Percentiles rank a stretch among this genome's conserved stretches.
Conservation (phyloP, 2,888 invertebrate genomes). For the Hydrotaea cyrtoneurina region DNA sequence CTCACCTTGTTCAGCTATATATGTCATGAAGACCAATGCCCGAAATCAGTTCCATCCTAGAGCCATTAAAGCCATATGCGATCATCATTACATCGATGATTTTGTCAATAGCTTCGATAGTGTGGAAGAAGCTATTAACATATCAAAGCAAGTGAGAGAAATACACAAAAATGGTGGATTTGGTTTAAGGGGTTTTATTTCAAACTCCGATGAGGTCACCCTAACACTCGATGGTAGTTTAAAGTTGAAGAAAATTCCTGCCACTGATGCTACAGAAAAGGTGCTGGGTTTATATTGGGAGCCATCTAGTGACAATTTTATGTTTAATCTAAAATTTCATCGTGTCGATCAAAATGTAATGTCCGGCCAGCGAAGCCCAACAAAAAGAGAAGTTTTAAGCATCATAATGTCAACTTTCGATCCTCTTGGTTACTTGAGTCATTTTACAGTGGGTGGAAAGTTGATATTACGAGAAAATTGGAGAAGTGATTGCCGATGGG, state of each 20-base stretch:
- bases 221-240: constrained; percentile 28
- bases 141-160: constrained; percentile 43
- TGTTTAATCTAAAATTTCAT: constrained; percentile 30
- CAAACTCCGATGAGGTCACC: constrained; percentile 49
- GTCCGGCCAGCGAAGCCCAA: constrained; percentile 4
- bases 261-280: constrained; percentile 4
- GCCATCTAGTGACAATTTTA: constrained; percentile 25
- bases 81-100: constrained; percentile 57
- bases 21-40: constrained; percentile 64
- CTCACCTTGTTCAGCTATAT: constrained; percentile 68
- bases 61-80: constrained; percentile 51
- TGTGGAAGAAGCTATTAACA: constrained; percentile 42
- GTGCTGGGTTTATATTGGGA: constrained; percentile 39
- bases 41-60: constrained; percentile 46
- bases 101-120: constrained; percentile 50
- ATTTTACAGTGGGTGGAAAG: constrained; percentile 11
- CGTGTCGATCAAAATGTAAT: constrained; percentile 15
- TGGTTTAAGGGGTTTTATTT: constrained; percentile 49
- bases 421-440: constrained; percentile 48
- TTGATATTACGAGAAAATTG: too few relatives aligned
- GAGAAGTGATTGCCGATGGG: constrained; percentile 51
- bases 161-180: constrained; percentile 53
- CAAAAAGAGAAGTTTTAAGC: constrained; percentile 52
- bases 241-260: background rate
- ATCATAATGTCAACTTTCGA: too few relatives aligned